Base-by-base conservation (phyloP, 2,113 vertebrate species). In the Dipodomys ordii region DNA sequence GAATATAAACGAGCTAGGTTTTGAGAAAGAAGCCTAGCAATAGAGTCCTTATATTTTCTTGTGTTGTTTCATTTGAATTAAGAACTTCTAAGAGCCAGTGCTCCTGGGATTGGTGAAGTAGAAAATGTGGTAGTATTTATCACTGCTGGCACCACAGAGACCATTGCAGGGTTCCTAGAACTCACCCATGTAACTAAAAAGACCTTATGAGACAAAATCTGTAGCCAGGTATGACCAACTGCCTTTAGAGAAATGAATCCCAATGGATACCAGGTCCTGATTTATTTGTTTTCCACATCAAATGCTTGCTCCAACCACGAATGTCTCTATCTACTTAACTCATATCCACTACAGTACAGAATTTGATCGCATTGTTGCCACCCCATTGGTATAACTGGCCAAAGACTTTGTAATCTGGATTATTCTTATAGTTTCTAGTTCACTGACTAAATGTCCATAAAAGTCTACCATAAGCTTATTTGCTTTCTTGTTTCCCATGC, bases 101-200 rank as follows among this genome's bases (percentile, higher is more conserved):
- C 25, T 80, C 25, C 18, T 68, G 25, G 60, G 10, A 39, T 13
- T 39, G 68, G 13, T 10, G 46, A 30, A 74, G 1, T 65, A 72
- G 69, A 28, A 68, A 15, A 22, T 46, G n/a, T 16, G 44, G 13
- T 80, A 39, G 22, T 6, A 62, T 71, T 23, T n/a, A 71, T 46
- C n/a, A 13, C 16, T 7, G 7, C 8, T 5, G 39, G n/a, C 32
- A 35, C 1, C 4, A 32, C 0, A n/a, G 44, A 25, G 64, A 19
- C 0, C 13, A 35, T 13, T 0, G 5, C 3, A 27, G 12, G 7
- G 30, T 20, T 1, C 4, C 2, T 39, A 57, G 1, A 2, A 19
- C 11, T 49, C 69, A 60, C 13, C n/a, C 28, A 53, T 9, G 0
- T 19, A 68, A 30, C 7, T 6, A 76, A 86, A 76, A 86, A 39